These are phyloP conservation scores for Agrochola circellaris DNA, from an alignment of 2,888 invertebrate species.

Conservation along the genomic window DNA sequence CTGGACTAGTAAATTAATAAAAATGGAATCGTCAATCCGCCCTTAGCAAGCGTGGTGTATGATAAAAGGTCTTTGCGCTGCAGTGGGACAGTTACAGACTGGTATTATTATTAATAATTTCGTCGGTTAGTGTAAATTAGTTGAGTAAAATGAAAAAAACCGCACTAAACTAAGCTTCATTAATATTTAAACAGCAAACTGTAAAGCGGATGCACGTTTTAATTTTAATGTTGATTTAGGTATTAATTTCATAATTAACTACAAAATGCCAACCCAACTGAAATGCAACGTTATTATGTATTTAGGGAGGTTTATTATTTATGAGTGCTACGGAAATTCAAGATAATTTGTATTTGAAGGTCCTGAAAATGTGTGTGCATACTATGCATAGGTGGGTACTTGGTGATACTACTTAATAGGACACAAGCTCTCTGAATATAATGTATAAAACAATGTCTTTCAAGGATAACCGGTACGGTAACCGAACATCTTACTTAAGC, in stretches of 20 bases:
- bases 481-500: neutral
- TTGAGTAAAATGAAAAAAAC: constrained; percentile 3
- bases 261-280: constrained; percentile 10
- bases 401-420: neutral
- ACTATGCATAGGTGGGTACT: too few species aligned
- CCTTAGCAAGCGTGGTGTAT: neutral
- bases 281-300: constrained; percentile 23
- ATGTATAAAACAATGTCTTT: neutral
- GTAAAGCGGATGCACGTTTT: constrained; percentile 11
- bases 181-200: constrained; percentile 16
- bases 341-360: neutral
- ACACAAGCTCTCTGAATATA: neutral
- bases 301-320: constrained; percentile 8
- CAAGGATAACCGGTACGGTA: neutral
- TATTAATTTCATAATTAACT: constrained; percentile 42
- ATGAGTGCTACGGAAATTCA: neutral
- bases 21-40: neutral
- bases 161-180: constrained; percentile 15
- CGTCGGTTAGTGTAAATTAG: neutral
- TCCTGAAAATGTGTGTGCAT: neutral
- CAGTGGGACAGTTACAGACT: neutral
- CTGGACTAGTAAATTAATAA: neutral
- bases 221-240: constrained; percentile 44
- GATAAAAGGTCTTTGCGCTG: neutral
- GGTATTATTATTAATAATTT: neutral